A percentile compares a stretch with the other conserved stretches of the same genome.
Evolutionary conservation across 2,888 invertebrate genomes (phyloP).

Genomic region (Tenthredo livida): DNA sequence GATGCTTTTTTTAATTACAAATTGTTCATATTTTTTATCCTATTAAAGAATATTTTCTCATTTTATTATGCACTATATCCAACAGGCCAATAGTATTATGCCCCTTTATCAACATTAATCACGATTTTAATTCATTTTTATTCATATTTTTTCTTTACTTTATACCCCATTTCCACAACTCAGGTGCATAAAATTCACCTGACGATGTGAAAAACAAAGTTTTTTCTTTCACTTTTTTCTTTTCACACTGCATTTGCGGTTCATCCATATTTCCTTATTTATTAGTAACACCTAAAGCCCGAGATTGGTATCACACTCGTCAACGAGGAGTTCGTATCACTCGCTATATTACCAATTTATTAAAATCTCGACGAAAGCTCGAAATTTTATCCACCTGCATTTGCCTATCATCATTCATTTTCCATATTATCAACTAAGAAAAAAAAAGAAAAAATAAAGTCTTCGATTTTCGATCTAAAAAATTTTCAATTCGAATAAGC

Average conservation of each 20-base stretch:
- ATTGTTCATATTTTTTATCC: conserved; percentile 20
- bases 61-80: conserved; percentile 33
- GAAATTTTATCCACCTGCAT: conserved; percentile 15
- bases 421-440: too few species aligned
- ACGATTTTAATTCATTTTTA: not conserved
- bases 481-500: not conserved
- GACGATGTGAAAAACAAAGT: not conserved
- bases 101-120: not conserved
- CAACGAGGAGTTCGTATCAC: conserved; percentile 5
- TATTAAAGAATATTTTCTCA: not conserved
- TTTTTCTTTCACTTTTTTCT: not conserved
- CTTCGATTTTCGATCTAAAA: too few species aligned
- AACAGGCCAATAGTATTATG: not conserved
- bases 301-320: conserved; percentile 28
- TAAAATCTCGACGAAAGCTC: conserved; percentile 18
- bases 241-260: not conserved
- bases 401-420: not conserved
- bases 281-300: conserved; percentile 25
- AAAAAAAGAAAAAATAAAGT: too few species aligned
- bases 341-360: not conserved
- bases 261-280: not conserved
- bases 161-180: not conserved
- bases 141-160: not conserved
- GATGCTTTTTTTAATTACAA: conserved; percentile 41
- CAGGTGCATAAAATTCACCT: not conserved